Conservation (phyloP, 2,113 vertebrate genomes). For the Caracal caracal region DNA sequence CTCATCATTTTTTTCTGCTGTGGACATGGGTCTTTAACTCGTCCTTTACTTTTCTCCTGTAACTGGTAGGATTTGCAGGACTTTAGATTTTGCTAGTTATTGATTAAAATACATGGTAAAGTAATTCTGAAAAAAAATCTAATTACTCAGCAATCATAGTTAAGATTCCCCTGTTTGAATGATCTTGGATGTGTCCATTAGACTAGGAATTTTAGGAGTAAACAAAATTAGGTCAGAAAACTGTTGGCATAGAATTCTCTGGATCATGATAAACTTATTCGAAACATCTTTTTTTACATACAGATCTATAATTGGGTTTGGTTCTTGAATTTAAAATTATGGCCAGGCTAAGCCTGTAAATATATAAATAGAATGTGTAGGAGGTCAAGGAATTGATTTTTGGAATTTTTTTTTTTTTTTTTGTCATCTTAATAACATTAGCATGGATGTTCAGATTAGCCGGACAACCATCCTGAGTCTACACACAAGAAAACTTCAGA, state of each 20-base stretch:
- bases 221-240: conserved; percentile 62
- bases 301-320: conserved; percentile 10
- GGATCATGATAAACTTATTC: neutral
- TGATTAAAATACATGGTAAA: conserved; percentile 20
- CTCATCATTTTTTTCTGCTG: conserved; percentile 79
- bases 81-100: conserved; percentile 37
- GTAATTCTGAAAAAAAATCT: conserved; percentile 7
- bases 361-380: conserved; percentile 17
- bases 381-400: conserved; percentile 28
- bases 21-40: conserved; percentile 70
- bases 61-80: neutral
- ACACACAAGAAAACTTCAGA: conserved; percentile 13
- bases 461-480: neutral
- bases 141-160: conserved; percentile 1
- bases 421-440: conserved; percentile 10
- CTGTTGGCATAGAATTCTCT: neutral
- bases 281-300: conserved; percentile 12
- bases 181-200: neutral
- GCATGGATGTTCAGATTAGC: neutral
- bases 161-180: neutral
- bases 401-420: conserved; percentile 29
- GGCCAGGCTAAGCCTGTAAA: conserved; percentile 13
- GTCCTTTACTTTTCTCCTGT: conserved; percentile 64
- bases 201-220: conserved; percentile 37
- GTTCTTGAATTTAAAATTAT: conserved; percentile 39